These are phyloP conservation scores for Dascyllus trimaculatus DNA, from an alignment of 2,113 vertebrate genomes.

Conservation along the genomic window DNA sequence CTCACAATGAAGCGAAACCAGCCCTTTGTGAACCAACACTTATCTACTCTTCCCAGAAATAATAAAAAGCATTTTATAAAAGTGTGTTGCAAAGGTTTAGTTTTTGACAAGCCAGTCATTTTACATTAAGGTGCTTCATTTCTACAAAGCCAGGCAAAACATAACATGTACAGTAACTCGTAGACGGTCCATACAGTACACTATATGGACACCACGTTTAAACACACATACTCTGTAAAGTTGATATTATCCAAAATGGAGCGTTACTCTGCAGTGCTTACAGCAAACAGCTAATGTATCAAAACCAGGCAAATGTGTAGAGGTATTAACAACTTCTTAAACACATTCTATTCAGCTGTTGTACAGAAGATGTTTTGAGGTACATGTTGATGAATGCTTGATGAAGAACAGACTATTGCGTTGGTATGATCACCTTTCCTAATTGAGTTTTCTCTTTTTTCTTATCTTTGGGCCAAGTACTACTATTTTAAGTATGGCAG, in stretches of 20 bases:
- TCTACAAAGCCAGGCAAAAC: conserved; percentile 74
- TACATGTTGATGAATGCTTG: conserved; percentile 64
- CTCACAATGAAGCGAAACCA: conserved; percentile 82
- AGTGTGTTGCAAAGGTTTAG: conserved; percentile 74
- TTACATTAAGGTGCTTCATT: conserved; percentile 85
- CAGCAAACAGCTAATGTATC: conserved; percentile 74
- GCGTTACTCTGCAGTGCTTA: conserved; percentile 75
- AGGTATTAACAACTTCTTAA: conserved; percentile 75
- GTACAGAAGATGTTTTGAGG: conserved; percentile 79
- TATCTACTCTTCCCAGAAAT: conserved; percentile 78
- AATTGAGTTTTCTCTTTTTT: conserved; percentile 46
- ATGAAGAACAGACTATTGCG: conserved; percentile 58
- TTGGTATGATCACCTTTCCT: conserved; percentile 59
- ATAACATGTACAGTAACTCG: conserved; percentile 79
- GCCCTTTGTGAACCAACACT: conserved; percentile 82
- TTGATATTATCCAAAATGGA: conserved; percentile 67
- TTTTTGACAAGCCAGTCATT: conserved; percentile 80
- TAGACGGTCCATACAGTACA: conserved; percentile 60
- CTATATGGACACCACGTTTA: conserved; percentile 56
- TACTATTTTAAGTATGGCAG: conserved; percentile 47
- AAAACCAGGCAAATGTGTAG: conserved; percentile 75
- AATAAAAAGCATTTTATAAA: conserved; percentile 81
- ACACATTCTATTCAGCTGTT: conserved; percentile 76
- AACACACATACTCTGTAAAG: conserved; percentile 75
- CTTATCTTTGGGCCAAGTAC: conserved; percentile 48